Base-by-base conservation (phyloP, 2,113 vertebrate species). In the Oncorhynchus masou region DNA sequence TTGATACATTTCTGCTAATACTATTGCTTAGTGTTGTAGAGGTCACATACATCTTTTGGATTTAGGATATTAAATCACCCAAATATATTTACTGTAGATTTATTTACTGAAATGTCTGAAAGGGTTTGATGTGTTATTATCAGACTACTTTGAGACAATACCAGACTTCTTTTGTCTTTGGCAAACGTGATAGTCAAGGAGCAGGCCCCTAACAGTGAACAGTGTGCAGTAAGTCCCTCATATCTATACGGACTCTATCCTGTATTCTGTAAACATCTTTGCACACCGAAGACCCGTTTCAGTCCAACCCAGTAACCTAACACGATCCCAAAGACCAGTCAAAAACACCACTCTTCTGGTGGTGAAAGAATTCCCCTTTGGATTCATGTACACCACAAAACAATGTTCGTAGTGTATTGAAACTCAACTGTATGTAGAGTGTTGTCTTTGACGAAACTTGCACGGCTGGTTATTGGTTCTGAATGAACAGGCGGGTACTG, bases 141-240 rank as follows among this genome's bases (percentile, higher is more conserved):
- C 54, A 5, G 54, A 57, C 54, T 57, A 57, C n/a, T 57, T 25
- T 39, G 7, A 39, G 39, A 39, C 39, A 9, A 45, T 12, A 45
- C 8, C 39, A 45, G 39, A 45, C 8, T 45, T 45, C 8, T 39
- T 6, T 75, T 60, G 59, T 79, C 82, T 79, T 79, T 78, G 79
- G 74, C 72, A 76, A 74, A 29, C 22, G 49, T 49, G 24, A 57
- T 31, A 57, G 13, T 57, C 54, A 57, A 20, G 54, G 54, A 57
- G 19, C 20, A 20, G 54, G 54, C 54, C 54, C 54, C 54, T 57
- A 57, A 57, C 19, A 57, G 9, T 39, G 34, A 39, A 39, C 34
- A 57, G 51, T 57, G 51, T 16, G 51, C 51, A 57, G 13, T 57
- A 57, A 39, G 34, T 20, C 54, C 20, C 54, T 57, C 54, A 19